phyloP scores from a whole-genome alignment of 2,888 invertebrate species.

The Hesperia comma region DNA sequence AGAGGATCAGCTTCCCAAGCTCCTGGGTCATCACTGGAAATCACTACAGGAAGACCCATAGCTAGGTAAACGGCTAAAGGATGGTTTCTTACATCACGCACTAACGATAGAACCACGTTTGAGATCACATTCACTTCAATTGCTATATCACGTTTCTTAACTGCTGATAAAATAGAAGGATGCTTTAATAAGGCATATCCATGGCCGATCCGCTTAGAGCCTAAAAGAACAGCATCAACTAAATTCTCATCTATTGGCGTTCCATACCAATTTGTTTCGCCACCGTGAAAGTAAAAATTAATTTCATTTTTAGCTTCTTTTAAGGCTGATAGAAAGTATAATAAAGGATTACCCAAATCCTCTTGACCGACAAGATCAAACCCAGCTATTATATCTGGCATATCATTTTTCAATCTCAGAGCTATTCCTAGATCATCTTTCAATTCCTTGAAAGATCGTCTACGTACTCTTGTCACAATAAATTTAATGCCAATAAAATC shows the following conservation, averaged over 20 bases:
- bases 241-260: constrained; percentile 88
- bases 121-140: constrained; percentile 92
- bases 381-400: constrained; percentile 88
- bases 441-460: constrained; percentile 61
- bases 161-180: constrained; percentile 84
- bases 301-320: constrained; percentile 77
- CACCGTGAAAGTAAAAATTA: constrained; percentile 90
- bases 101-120: constrained; percentile 88
- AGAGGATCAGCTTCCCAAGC: constrained; percentile 90
- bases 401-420: constrained; percentile 66
- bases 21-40: constrained; percentile 92
- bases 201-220: constrained; percentile 90
- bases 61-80: constrained; percentile 87
- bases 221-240: constrained; percentile 89
- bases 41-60: constrained; percentile 87
- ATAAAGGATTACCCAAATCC: constrained; percentile 86
- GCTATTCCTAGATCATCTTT: constrained; percentile 65
- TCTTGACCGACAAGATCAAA: constrained; percentile 93
- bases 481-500: constrained; percentile 87
- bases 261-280: constrained; percentile 91
- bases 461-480: constrained; percentile 79
- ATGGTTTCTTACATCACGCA: constrained; percentile 90
- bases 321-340: constrained; percentile 84
- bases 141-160: constrained; percentile 85
- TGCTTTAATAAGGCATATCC: constrained; percentile 90